phyloP scores from a whole-genome alignment of 2,113 vertebrate genomes.

The Oophaga pumilio region DNA sequence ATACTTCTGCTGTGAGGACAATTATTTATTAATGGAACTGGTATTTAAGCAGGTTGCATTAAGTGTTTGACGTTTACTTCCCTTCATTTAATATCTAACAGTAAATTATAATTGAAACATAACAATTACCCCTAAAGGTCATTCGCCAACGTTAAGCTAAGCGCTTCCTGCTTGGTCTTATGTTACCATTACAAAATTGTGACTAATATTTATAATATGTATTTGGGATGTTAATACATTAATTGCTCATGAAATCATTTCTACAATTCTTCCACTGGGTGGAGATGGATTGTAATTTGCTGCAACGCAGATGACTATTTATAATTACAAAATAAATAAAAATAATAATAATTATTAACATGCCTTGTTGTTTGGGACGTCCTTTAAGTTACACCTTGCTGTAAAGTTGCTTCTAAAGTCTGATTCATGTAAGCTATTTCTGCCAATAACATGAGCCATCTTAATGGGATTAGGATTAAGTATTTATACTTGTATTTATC shows the following conservation, averaged over 20 bases:
- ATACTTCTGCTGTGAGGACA: neutral
- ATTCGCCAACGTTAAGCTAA: neutral
- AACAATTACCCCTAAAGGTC: constrained; percentile 14
- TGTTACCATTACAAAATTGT: neutral
- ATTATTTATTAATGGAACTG: neutral
- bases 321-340: neutral
- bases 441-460: neutral
- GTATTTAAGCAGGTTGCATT: neutral
- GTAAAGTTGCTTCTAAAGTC: neutral
- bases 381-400: constrained; percentile 5
- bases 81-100: neutral
- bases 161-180: constrained; percentile 19
- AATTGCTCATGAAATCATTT: neutral
- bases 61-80: neutral
- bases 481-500: neutral
- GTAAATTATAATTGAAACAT: constrained; percentile 2
- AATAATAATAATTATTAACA: neutral
- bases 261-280: constrained; percentile 22
- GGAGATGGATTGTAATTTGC: constrained; percentile 11
- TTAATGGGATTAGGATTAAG: neutral
- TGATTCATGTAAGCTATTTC: constrained; percentile 13
- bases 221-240: neutral
- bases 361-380: neutral
- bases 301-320: neutral
- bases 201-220: constrained; percentile 21